phyloP scores from a whole-genome alignment of 2,797 vertebrate species.

The Rhabdomys pumilio region DNA sequence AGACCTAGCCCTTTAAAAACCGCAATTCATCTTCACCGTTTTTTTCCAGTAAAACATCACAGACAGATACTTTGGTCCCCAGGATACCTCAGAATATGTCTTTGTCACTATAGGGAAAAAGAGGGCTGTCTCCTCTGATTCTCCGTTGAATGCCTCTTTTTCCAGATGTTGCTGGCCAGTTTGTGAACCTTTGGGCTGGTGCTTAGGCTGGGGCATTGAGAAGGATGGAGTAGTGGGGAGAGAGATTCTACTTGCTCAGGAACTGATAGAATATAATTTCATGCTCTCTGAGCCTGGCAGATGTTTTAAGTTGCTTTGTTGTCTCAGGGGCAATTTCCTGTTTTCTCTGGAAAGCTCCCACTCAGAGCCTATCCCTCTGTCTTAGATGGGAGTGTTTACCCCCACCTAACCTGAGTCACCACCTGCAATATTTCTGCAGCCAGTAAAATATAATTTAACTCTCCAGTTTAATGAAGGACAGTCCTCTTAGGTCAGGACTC shows the following conservation, averaged over 20 bases:
- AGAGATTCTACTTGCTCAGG: background rate
- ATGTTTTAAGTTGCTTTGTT: conserved; percentile 36
- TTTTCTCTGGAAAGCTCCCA: background rate
- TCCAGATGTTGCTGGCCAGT: background rate
- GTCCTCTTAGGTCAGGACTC: background rate
- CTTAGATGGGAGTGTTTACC: background rate
- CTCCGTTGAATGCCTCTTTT: background rate
- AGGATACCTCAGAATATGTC: background rate
- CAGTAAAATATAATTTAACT: background rate
- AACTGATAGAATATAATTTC: background rate
- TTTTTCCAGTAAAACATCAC: background rate
- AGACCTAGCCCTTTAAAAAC: background rate
- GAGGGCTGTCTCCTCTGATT: background rate
- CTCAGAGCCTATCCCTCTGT: background rate
- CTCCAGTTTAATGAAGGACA: background rate
- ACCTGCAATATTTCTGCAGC: background rate
- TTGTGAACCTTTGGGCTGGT: background rate
- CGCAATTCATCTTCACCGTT: background rate
- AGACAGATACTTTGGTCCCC: background rate
- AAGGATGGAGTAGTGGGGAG: background rate
- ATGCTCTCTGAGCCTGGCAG: conserved; percentile 23
- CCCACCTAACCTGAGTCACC: background rate
- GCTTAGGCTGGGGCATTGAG: background rate
- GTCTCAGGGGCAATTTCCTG: background rate
- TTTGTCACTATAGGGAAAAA: background rate